phyloP scores from a whole-genome alignment of 2,797 vertebrate species.

The Sarcoramphus papa region DNA sequence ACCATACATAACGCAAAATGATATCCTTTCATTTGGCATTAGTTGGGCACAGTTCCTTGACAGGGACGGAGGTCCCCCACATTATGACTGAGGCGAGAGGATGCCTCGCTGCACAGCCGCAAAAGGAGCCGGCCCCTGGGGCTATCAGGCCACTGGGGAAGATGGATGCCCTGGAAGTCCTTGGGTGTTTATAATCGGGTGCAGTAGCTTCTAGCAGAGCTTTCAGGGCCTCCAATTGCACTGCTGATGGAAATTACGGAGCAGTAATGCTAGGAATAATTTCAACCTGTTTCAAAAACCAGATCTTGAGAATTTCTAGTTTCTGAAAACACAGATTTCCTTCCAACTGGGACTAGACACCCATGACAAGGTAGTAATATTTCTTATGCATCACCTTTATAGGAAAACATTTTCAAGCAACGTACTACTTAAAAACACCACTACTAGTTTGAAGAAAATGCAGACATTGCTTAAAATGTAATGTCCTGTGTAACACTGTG shows the following conservation, averaged over 20 bases:
- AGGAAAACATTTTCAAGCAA: background rate
- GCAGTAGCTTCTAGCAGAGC: background rate
- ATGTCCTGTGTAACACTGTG: rapidly evolving
- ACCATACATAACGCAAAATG: rapidly evolving
- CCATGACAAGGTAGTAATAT: background rate
- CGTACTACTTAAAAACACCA: background rate
- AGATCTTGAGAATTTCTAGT: background rate
- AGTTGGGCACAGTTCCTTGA: background rate
- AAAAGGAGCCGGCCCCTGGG: background rate
- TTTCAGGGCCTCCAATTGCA: background rate
- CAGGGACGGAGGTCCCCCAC: rapidly evolving
- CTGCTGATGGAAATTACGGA: background rate
- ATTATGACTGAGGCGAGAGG: rapidly evolving
- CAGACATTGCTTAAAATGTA: background rate
- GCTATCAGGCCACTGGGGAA: rapidly evolving
- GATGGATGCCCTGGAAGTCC: background rate
- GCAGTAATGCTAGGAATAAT: background rate
- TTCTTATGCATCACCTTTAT: background rate
- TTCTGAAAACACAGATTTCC: background rate
- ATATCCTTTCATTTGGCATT: background rate
- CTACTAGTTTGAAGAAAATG: background rate
- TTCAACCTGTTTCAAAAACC: background rate
- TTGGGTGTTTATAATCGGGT: rapidly evolving
- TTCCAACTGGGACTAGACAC: background rate
- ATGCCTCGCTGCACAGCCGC: background rate